These are phyloP conservation scores for Acleris holmiana DNA, from an alignment of 2,888 invertebrate species.

Conservation along the genomic window DNA sequence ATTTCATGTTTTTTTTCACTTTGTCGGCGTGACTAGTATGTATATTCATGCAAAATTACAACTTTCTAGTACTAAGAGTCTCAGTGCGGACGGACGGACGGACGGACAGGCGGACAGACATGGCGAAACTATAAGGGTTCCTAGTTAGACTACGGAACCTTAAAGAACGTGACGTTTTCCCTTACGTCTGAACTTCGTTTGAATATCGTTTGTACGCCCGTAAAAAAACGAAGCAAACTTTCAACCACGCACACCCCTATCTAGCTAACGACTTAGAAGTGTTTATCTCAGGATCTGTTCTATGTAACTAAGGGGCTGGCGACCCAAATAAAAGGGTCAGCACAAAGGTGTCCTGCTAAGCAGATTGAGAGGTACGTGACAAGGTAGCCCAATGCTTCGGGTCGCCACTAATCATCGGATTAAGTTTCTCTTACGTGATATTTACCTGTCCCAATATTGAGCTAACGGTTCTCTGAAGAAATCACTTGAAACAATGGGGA, in stretches of 20 bases:
- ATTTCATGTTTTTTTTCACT: no score
- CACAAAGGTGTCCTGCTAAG: constrained; percentile 76
- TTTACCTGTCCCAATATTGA: constrained; percentile 49
- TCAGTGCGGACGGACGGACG: no score
- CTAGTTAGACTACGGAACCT: no score
- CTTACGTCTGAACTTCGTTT: background rate
- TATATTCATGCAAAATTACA: no score
- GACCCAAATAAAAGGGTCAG: constrained; percentile 71
- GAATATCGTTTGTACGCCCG: background rate
- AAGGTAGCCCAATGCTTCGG: constrained; percentile 57
- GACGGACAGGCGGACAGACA: no score
- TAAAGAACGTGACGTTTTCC: background rate
- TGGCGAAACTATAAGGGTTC: no score
- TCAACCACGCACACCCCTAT: constrained; percentile 5
- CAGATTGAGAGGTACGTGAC: constrained; percentile 77
- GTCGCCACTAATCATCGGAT: constrained; percentile 63
- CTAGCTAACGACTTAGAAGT: constrained; percentile 41
- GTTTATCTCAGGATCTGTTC: constrained; percentile 71
- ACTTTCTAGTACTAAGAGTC: no score
- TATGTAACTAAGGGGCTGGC: constrained; percentile 67
- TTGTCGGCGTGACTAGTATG: no score
- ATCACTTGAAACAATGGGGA: constrained; percentile 18
- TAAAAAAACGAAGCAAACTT: constrained; percentile 10
- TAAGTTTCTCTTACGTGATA: constrained; percentile 51
- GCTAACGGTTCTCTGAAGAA: constrained; percentile 30